Percentiles rank a stretch among this genome's conserved stretches.
Conservation (phyloP, 2,888 invertebrate species). For the Argynnis bischoffii region DNA sequence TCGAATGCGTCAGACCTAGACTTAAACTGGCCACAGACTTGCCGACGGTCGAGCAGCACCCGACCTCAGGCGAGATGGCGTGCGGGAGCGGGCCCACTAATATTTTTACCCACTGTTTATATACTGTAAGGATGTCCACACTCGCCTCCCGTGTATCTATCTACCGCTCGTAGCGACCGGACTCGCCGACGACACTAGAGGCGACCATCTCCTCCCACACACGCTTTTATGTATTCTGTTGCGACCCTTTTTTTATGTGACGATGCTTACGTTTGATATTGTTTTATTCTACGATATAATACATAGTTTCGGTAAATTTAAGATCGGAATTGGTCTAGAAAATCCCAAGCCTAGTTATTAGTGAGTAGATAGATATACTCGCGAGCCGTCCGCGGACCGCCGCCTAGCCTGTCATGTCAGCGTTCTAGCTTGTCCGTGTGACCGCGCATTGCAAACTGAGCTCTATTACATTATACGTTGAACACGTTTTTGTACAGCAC, state of each 20-base stretch:
- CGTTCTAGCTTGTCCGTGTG: constrained; percentile 56
- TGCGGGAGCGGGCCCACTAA: constrained; percentile 45
- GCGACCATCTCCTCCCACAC: not conserved
- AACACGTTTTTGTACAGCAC: constrained; percentile 16
- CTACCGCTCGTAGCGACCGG: constrained; percentile 17
- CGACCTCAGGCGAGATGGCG: constrained; percentile 38
- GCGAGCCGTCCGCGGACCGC: constrained; percentile 40
- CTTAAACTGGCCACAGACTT: not conserved
- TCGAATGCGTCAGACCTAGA: constrained; percentile 30
- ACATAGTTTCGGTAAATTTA: constrained; percentile 14
- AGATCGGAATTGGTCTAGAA: constrained; percentile 2
- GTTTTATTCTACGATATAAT: not conserved
- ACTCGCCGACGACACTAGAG: not conserved
- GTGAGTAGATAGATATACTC: constrained; percentile 36
- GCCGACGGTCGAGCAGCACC: constrained; percentile 44
- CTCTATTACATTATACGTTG: constrained; percentile 1
- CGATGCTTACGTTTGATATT: constrained; percentile 4
- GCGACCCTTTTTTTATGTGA: constrained; percentile 12
- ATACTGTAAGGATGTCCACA: constrained; percentile 23
- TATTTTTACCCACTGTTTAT: constrained; percentile 29
- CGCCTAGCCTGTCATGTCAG: constrained; percentile 57
- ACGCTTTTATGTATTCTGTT: constrained; percentile 16
- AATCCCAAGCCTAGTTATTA: constrained; percentile 23
- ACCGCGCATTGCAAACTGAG: constrained; percentile 41
- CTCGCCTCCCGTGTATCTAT: constrained; percentile 38